phyloP scores from a whole-genome alignment of 2,797 vertebrate genomes.

The Chloroceryle amazona region DNA sequence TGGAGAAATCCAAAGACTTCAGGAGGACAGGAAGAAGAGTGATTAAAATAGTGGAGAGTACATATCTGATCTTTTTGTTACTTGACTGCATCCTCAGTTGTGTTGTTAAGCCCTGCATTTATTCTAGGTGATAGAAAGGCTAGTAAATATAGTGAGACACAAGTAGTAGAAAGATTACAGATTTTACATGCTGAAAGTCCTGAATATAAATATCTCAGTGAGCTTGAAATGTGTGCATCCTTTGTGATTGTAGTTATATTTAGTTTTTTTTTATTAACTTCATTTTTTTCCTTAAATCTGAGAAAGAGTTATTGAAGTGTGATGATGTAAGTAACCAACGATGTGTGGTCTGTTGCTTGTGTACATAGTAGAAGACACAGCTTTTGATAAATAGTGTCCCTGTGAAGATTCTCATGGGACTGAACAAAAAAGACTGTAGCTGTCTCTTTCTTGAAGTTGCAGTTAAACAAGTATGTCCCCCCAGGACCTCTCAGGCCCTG shows the following conservation, averaged over 20 bases:
- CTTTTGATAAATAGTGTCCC: neutral
- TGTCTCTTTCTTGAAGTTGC: neutral
- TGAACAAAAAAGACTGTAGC: neutral
- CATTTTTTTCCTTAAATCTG: neutral
- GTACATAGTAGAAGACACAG: neutral
- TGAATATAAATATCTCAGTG: neutral
- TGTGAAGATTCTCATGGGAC: neutral
- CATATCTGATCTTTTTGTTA: neutral
- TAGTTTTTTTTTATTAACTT: neutral
- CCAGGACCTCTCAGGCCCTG: neutral
- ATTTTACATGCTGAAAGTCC: neutral
- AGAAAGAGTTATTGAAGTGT: neutral
- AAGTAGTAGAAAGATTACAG: neutral
- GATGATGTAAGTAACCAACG: neutral
- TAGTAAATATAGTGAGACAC: neutral
- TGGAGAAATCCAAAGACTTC: neutral
- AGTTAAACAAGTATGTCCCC: neutral
- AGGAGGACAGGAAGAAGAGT: neutral
- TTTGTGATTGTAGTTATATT: neutral
- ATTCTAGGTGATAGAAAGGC: neutral
- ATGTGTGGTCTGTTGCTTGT: neutral
- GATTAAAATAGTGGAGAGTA: neutral
- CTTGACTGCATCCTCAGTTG: neutral
- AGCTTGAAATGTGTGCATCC: neutral
- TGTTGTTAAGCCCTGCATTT: neutral